Conservation (phyloP, 1,140 invertebrate genomes). For the Platyscapa corneri region DNA sequence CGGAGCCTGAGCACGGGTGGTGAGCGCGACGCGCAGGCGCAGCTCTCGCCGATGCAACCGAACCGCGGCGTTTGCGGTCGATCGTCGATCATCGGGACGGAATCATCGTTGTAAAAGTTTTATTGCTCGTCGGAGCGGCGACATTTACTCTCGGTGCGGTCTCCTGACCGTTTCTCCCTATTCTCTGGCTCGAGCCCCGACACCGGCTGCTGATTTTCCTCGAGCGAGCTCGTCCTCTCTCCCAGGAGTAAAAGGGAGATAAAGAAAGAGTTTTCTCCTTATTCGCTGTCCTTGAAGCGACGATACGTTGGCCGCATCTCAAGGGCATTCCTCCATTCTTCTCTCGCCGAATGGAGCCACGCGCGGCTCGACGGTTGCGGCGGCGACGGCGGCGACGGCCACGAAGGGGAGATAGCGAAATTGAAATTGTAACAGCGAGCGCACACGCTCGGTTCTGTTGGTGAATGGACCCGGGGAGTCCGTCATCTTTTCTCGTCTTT, state of each 20-base stretch:
- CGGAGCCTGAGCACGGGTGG: no score
- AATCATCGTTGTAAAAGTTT: no score
- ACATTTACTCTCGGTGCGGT: no score
- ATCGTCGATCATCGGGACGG: no score
- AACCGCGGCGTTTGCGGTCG: no score
- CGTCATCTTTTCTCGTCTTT: neutral
- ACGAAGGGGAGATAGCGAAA: constrained; percentile 65
- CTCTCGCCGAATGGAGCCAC: constrained; percentile 18
- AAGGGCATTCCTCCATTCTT: constrained; percentile 46
- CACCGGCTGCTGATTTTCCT: neutral
- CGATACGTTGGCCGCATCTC: constrained; percentile 30
- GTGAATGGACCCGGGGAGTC: constrained; percentile 5
- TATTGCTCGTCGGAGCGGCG: no score
- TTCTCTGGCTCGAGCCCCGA: no score
- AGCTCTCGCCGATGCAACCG: no score
- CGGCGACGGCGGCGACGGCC: no score
- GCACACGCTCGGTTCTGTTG: constrained; percentile 51
- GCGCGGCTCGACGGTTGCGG: constrained; percentile 26
- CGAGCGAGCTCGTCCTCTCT: neutral
- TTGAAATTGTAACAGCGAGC: constrained; percentile 64
- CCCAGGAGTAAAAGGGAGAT: neutral
- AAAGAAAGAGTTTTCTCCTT: constrained; percentile 8
- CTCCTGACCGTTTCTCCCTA: no score
- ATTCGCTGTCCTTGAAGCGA: constrained; percentile 15
- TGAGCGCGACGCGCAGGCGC: no score